These are phyloP conservation scores for Dendropsophus ebraccatus DNA, from an alignment of 2,113 vertebrate genomes.

Conservation along the genomic window DNA sequence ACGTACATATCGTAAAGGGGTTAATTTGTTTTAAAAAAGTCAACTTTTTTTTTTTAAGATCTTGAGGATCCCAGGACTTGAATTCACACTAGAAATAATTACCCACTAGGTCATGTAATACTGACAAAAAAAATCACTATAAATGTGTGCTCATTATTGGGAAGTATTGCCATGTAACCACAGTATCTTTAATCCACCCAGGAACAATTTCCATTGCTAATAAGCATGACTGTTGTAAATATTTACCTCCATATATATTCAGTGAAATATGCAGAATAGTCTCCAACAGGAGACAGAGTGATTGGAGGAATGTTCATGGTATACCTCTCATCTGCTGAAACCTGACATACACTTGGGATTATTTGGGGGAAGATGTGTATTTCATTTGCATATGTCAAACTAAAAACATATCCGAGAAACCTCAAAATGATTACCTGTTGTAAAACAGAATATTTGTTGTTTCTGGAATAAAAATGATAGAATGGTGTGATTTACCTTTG, in stretches of 20 bases:
- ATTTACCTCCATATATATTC: conserved; percentile 5
- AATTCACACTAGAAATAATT: neutral
- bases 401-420: neutral
- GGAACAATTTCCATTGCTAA: neutral
- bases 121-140: neutral
- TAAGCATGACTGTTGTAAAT: conserved; percentile 17
- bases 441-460: neutral
- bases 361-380: neutral
- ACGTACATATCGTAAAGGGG: too few species aligned
- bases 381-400: conserved; percentile 34
- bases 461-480: neutral
- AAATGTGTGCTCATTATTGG: conserved; percentile 7
- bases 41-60: too few species aligned
- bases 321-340: conserved; percentile 11
- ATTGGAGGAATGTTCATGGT: neutral
- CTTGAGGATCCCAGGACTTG: too few species aligned
- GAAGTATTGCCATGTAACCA: neutral
- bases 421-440: conserved; percentile 8
- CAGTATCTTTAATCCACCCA: neutral
- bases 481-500: too few species aligned
- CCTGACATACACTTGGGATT: neutral
- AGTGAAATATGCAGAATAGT: conserved; percentile 16
- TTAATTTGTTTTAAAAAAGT: too few species aligned
- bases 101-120: neutral
- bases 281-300: conserved; percentile 1